Conservation (phyloP, 2,113 vertebrate genomes). For the Alethe castanea region DNA sequence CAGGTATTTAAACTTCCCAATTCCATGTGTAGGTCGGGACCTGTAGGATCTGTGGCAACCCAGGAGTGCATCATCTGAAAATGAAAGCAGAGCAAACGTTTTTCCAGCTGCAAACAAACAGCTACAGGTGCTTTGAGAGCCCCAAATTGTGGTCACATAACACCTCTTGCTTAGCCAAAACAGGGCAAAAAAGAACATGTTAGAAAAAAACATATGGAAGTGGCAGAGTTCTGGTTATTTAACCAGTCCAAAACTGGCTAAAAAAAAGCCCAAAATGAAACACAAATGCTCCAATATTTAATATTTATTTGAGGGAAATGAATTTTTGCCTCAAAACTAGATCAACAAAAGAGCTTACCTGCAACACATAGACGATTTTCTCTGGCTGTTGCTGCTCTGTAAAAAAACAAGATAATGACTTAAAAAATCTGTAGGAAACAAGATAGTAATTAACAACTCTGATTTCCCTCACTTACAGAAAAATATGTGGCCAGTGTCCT, state of each 20-base stretch:
- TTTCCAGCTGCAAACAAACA: neutral
- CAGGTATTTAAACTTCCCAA: constrained; percentile 84
- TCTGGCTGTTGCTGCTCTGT: constrained; percentile 20
- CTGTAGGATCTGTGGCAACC: constrained; percentile 74
- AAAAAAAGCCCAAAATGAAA: neutral
- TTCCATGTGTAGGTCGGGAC: constrained; percentile 81
- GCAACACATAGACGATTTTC: constrained; percentile 49
- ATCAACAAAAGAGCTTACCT: constrained; percentile 53
- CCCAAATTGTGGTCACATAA: neutral
- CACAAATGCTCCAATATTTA: neutral
- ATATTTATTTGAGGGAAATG: neutral
- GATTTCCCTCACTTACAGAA: neutral
- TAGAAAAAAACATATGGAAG: neutral
- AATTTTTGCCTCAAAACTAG: neutral
- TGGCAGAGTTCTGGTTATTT: neutral
- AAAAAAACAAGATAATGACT: neutral
- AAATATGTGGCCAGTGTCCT: neutral
- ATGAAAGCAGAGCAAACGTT: neutral
- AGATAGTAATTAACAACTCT: neutral
- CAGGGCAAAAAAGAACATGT: neutral
- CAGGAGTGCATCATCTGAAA: constrained; percentile 52
- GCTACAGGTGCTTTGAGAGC: neutral
- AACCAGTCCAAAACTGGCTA: neutral
- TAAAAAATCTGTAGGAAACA: constrained; percentile 20
- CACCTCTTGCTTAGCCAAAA: neutral